These are phyloP conservation scores for Apamea crenata DNA, from an alignment of 2,888 invertebrate species.

Conservation along the genomic window DNA sequence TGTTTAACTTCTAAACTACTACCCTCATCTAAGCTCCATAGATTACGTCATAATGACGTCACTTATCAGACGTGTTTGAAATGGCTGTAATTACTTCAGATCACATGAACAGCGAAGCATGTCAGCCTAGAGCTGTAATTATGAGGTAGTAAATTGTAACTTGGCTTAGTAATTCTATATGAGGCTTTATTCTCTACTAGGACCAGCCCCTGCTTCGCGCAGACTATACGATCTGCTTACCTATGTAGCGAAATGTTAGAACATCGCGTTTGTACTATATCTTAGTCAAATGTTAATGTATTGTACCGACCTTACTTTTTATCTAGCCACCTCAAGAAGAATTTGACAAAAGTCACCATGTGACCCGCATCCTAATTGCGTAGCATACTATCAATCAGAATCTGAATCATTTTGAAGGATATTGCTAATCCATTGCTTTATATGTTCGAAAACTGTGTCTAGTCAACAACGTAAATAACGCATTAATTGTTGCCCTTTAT, in stretches of 20 bases:
- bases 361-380: not conserved
- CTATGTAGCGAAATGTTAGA: not conserved
- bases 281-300: not conserved
- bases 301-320: not conserved
- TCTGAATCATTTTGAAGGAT: too few species aligned
- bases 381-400: too few species aligned
- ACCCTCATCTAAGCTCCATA: not conserved
- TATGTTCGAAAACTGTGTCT: too few species aligned
- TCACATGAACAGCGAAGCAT: not conserved
- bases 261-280: not conserved
- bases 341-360: not conserved
- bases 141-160: slow-evolving; percentile 6
- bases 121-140: not conserved
- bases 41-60: slow-evolving; percentile 19
- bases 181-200: not conserved
- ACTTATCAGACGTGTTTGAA: slow-evolving; percentile 14
- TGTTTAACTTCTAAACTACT: not conserved
- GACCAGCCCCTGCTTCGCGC: not conserved
- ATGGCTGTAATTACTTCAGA: slow-evolving; percentile 18
- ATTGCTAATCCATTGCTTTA: too few species aligned
- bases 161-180: not conserved
- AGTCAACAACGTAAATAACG: too few species aligned
- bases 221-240: not conserved
- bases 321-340: not conserved
- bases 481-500: too few species aligned